Conservation (phyloP, 1,140 invertebrate genomes). For the Musca vetustissima region DNA sequence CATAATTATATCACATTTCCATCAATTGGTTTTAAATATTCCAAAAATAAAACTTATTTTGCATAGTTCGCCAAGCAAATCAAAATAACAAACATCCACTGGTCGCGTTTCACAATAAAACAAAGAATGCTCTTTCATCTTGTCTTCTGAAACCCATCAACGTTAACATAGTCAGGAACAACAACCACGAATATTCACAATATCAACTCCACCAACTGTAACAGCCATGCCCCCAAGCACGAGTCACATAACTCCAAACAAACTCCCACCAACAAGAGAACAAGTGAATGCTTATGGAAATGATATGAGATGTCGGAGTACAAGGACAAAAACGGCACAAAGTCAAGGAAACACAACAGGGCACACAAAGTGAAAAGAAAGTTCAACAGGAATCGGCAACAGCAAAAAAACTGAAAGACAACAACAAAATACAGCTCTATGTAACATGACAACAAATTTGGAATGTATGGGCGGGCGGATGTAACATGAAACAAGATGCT, state of each 20-base stretch:
- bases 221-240: background rate
- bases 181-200: background rate
- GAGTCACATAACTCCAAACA: background rate
- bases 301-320: background rate
- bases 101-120: too few species aligned
- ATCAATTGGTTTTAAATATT: too few species aligned
- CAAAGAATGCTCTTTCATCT: too few species aligned
- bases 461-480: conserved; percentile 14
- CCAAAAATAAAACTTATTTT: too few species aligned
- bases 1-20: too few species aligned
- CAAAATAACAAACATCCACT: too few species aligned
- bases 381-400: background rate
- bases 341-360: conserved; percentile 6
- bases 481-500: conserved; percentile 18
- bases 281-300: conserved; percentile 4
- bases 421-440: too few species aligned
- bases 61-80: too few species aligned
- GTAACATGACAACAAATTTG: conserved; percentile 1
- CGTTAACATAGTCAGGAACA: background rate
- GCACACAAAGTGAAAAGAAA: background rate
- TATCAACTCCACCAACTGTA: background rate
- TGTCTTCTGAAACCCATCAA: background rate
- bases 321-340: background rate
- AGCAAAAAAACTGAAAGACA: background rate
- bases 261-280: background rate